These are phyloP conservation scores for Sebastes elongatus DNA, from an alignment of 2,797 vertebrate species.

Conservation along the genomic window DNA sequence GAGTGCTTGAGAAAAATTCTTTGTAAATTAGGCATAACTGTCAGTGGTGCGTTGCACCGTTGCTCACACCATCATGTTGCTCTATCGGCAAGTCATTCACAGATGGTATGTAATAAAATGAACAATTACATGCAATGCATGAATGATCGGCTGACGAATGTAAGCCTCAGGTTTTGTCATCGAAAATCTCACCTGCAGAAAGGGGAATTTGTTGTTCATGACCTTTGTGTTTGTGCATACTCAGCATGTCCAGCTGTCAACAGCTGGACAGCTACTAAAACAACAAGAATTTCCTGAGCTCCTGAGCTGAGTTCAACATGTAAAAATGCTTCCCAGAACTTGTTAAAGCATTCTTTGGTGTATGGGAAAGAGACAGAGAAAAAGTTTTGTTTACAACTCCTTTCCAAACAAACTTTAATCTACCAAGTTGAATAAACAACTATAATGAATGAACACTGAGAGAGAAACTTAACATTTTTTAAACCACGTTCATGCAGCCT, in stretches of 20 bases:
- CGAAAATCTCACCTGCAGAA: not conserved
- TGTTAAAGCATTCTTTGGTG: not conserved
- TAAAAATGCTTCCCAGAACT: not conserved
- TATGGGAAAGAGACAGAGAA: not conserved
- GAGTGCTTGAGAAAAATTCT: not conserved
- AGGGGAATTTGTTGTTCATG: not conserved
- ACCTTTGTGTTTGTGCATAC: not conserved
- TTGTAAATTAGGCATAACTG: not conserved
- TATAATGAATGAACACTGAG: not conserved
- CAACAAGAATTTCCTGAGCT: not conserved
- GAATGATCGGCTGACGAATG: not conserved
- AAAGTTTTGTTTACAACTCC: not conserved
- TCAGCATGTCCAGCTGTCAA: not conserved
- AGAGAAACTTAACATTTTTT: not conserved
- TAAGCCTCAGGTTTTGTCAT: not conserved
- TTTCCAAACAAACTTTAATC: not conserved
- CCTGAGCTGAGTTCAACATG: not conserved
- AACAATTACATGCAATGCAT: not conserved
- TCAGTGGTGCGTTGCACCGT: not conserved
- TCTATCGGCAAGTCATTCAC: not conserved
- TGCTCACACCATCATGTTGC: not conserved
- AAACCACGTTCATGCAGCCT: not conserved
- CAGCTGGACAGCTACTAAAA: not conserved
- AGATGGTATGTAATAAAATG: not conserved
- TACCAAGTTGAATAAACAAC: not conserved